Conservation (phyloP, 2,113 vertebrate species). For the Colossoma macropomum region DNA sequence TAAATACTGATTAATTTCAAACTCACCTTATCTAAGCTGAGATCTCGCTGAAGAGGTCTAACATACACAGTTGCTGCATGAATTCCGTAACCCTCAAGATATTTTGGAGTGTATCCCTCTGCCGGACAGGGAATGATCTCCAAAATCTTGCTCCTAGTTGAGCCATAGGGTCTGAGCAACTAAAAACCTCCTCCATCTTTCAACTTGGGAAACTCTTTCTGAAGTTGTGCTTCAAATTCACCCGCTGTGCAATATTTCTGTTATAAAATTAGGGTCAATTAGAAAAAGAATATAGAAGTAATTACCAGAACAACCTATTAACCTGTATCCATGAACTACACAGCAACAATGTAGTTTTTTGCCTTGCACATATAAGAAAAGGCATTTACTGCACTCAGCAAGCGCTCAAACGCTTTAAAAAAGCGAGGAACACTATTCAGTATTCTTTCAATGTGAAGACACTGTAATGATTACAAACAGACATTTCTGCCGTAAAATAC, state of each 20-base stretch:
- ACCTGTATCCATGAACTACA: too few relatives aligned
- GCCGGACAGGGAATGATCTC: not conserved
- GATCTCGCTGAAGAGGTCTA: constrained; percentile 4
- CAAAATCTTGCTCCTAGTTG: not conserved
- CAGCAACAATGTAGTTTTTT: too few relatives aligned
- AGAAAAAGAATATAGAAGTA: not conserved
- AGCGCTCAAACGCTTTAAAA: too few relatives aligned
- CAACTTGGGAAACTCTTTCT: not conserved
- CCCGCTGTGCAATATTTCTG: not conserved
- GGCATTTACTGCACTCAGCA: too few relatives aligned
- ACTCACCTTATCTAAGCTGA: not conserved
- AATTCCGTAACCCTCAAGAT: not conserved
- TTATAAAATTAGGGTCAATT: not conserved
- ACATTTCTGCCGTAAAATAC: too few relatives aligned
- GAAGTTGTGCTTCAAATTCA: not conserved
- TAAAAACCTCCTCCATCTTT: constrained; percentile 7
- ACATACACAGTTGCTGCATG: not conserved
- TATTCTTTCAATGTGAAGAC: too few relatives aligned
- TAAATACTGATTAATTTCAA: not conserved
- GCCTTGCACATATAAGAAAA: too few relatives aligned
- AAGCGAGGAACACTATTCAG: too few relatives aligned
- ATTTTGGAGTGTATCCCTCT: constrained; percentile 2
- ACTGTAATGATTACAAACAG: too few relatives aligned
- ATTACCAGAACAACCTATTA: too few relatives aligned
- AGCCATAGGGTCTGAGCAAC: not conserved